Evolutionary conservation across 1,140 invertebrate genomes (phyloP).

Genomic region (Camponotus floridanus): DNA sequence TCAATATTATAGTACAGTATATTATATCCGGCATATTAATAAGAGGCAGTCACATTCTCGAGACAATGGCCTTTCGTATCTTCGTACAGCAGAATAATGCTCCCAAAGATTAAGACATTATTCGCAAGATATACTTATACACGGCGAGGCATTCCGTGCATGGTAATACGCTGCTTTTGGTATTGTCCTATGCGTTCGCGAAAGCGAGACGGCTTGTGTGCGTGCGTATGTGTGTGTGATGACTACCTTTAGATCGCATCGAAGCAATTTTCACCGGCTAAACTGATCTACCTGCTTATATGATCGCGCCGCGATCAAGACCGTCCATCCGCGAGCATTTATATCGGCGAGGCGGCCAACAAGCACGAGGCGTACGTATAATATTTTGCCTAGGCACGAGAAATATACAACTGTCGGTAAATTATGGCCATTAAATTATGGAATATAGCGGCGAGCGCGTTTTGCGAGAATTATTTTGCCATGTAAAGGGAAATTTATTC

Average conservation of each 20-base stretch:
- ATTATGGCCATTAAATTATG: slow-evolving; percentile 72
- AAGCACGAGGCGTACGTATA: slow-evolving; percentile 44
- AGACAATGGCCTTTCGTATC: slow-evolving; percentile 18
- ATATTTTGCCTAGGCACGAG: slow-evolving; percentile 68
- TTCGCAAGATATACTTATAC: slow-evolving; percentile 43
- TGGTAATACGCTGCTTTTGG: slow-evolving; percentile 40
- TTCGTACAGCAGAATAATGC: slow-evolving; percentile 21
- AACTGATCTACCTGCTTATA: slow-evolving; percentile 64
- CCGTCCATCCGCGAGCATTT: slow-evolving; percentile 64
- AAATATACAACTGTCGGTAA: slow-evolving; percentile 64
- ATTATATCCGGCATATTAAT: slow-evolving; percentile 24
- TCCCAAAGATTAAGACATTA: slow-evolving; percentile 72
- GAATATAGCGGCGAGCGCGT: slow-evolving; percentile 66
- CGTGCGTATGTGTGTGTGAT: slow-evolving; percentile 59
- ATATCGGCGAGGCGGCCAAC: slow-evolving; percentile 47
- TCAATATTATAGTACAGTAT: not conserved
- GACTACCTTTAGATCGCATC: slow-evolving; percentile 57
- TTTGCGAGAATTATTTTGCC: slow-evolving; percentile 65
- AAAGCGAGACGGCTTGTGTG: not conserved
- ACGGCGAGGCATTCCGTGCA: slow-evolving; percentile 30
- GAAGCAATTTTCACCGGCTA: slow-evolving; percentile 69
- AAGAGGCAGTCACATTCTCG: slow-evolving; percentile 3
- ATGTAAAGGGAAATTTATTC: slow-evolving; percentile 65
- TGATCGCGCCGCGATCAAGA: slow-evolving; percentile 44
- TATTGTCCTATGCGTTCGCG: slow-evolving; percentile 1